Evolutionary conservation across 2,113 vertebrate genomes (phyloP).

Genomic region (Ptyas mucosa): DNA sequence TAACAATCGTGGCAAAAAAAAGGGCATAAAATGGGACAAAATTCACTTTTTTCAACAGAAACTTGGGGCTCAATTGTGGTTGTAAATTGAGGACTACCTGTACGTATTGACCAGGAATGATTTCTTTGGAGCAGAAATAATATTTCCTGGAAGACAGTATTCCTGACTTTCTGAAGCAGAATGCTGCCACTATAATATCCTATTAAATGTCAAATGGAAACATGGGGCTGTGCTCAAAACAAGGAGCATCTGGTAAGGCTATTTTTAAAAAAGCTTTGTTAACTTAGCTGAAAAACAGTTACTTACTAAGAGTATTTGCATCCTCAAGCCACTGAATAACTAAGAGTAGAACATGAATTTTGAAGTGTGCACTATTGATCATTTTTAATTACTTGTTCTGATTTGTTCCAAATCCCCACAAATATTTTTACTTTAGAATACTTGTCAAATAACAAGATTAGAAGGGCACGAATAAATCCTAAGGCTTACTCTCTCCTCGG

Average conservation of each 20-base stretch:
- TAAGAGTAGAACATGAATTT: not conserved
- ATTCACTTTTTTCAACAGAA: not conserved
- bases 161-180: not conserved
- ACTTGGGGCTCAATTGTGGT: not conserved
- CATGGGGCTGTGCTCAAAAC: not conserved
- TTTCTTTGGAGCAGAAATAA: not conserved
- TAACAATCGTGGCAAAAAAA: not conserved
- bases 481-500: not conserved
- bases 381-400: not conserved
- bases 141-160: not conserved
- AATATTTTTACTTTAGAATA: not conserved
- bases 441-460: not conserved
- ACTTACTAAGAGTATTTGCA: not conserved
- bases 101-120: not conserved
- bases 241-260: not conserved
- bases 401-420: not conserved
- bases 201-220: not conserved
- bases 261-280: not conserved
- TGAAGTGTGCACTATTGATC: not conserved
- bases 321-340: not conserved
- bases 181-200: not conserved
- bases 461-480: not conserved
- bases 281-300: not conserved
- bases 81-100: not conserved
- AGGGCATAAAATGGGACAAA: not conserved